Percentiles rank a stretch among this genome's conserved stretches.
Evolutionary conservation across 2,113 vertebrate species (phyloP).

Genomic region (Lynx canadensis): DNA sequence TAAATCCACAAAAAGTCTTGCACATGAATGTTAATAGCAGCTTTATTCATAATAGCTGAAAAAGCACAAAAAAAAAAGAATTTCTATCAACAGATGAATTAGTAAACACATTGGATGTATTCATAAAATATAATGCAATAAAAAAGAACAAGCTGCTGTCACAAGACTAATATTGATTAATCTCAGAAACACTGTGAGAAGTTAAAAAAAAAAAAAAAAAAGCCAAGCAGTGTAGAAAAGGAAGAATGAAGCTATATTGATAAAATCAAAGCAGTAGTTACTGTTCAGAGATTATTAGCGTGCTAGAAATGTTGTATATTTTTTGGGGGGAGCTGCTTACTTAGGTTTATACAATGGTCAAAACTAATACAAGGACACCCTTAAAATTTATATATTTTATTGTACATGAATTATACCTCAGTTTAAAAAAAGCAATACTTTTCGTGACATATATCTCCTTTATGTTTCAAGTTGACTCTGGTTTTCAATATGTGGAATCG

Average conservation of each 20-base stretch:
- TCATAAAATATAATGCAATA: not conserved
- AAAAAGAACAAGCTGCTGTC: not conserved
- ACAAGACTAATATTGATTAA: not conserved
- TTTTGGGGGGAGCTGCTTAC: not conserved
- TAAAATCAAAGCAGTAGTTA: not conserved
- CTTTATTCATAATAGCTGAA: not conserved
- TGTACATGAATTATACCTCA: not conserved
- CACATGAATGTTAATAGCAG: not conserved
- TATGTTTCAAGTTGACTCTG: not conserved
- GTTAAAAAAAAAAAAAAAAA: not conserved
- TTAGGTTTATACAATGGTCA: not conserved
- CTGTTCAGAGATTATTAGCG: not conserved
- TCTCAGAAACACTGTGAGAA: not conserved
- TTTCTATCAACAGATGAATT: not conserved
- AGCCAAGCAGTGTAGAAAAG: not conserved
- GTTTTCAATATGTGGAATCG: not conserved
- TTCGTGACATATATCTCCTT: not conserved
- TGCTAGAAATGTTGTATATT: not conserved
- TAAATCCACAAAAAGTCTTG: not conserved
- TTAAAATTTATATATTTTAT: not conserved
- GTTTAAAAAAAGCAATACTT: not conserved
- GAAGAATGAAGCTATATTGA: not conserved
- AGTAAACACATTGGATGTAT: not conserved
- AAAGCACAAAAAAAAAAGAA: not conserved
- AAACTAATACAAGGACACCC: not conserved